Evolutionary conservation across 1,140 invertebrate genomes (phyloP), one percentile per base, ranked within the genome.

Genomic region (Globodera ellingtonae): DNA sequence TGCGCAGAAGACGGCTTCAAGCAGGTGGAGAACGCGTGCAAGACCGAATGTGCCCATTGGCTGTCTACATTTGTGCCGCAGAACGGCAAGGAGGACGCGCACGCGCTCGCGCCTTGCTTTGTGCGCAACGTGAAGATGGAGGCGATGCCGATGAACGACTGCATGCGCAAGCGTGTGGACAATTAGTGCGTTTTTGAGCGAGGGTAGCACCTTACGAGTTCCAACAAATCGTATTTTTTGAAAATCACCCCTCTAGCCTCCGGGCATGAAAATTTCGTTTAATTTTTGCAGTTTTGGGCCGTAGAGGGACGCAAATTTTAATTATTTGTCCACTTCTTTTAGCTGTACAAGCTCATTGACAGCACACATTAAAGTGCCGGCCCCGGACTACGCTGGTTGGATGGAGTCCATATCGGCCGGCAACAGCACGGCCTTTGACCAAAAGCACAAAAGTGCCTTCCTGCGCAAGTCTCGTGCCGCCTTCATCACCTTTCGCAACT

Each of bases 401-500:
- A 21, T 76, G 47, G 74, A 76, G 66, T 67, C 18, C 66, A 67
- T 67, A 7, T 9, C 15, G 47, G 44, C 7, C 18, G 52, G 4
- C n/a, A 76, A 76, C 66, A n/a, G 8, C 66, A 65, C 74, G n/a
- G 66, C 5, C 18, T 8, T 47, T 13, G n/a, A 75, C 13, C 10
- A 62, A 59, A 15, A 24, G 18, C 74, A 75, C 18, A 35, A 75
- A 62, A 56, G 56, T 21, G 18, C 74, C 59, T 66, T 76, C 35
- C n/a, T 76, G 59, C 56, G 56, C 52, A 59, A 66, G 47, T n/a
- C 74, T 5, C 48, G 59, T 4, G n/a, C 56, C n/a, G 56, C 74
- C 0, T 76, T 76, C 47, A n/a, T 76, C n/a, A n/a, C 47, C 24
- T 76, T 76, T 62, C 50, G 74, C 10, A 76, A 76, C 18, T 76